phyloP scores from a whole-genome alignment of 2,888 invertebrate species.

The Eupithecia inturbata region DNA sequence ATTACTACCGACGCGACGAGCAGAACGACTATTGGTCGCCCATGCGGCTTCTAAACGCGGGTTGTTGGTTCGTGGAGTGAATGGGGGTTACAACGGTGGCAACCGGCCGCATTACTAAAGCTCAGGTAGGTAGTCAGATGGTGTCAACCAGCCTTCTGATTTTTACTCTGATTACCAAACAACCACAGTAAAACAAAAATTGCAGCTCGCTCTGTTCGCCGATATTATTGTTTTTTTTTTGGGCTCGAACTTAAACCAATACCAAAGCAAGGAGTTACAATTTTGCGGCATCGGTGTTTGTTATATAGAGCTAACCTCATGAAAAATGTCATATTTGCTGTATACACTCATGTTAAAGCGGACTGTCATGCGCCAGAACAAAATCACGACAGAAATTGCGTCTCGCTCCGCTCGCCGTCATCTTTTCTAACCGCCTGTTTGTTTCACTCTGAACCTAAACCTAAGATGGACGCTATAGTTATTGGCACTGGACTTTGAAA shows the following conservation, averaged over 20 bases:
- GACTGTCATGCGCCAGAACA: not conserved
- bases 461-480: not conserved
- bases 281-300: not conserved
- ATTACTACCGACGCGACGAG: conserved; percentile 95
- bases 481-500: not conserved
- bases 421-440: not conserved
- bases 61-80: not conserved
- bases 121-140: not conserved
- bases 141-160: not conserved
- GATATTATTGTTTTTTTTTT: not conserved
- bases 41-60: conserved; percentile 87
- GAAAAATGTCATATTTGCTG: not conserved
- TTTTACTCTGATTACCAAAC: not conserved
- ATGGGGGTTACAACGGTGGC: not conserved
- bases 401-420: not conserved
- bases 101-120: not conserved
- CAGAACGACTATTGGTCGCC: conserved; percentile 92
- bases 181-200: not conserved
- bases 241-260: not conserved
- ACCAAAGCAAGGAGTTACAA: not conserved
- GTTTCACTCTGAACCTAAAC: not conserved
- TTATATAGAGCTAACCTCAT: not conserved
- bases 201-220: not conserved
- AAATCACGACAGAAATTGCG: not conserved
- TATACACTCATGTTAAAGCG: not conserved